Evolutionary conservation across 2,888 invertebrate species (phyloP).

Genomic region (Epistrophe eligans): DNA sequence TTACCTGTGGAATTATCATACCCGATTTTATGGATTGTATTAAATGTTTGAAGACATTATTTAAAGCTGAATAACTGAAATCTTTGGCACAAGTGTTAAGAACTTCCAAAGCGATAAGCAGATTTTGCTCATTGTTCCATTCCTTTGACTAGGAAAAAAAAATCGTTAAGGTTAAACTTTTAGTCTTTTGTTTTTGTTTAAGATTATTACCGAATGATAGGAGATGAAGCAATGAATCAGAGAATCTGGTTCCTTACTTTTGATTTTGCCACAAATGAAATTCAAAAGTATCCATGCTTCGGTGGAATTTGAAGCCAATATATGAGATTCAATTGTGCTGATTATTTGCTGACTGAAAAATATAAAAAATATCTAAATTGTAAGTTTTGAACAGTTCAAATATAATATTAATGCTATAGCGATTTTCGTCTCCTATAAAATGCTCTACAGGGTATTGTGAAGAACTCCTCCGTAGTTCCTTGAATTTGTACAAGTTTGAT

Average conservation of each 20-base stretch:
- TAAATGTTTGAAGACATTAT: constrained; percentile 81
- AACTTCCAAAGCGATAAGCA: constrained; percentile 82
- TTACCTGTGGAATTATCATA: constrained; percentile 80
- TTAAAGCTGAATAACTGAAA: constrained; percentile 82
- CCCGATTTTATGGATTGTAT: constrained; percentile 79
- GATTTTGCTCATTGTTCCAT: constrained; percentile 82
- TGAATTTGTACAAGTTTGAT: no score
- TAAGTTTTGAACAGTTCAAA: no score
- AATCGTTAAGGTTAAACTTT: background rate
- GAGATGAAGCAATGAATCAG: constrained; percentile 80
- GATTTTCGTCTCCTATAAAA: no score
- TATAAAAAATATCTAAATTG: background rate
- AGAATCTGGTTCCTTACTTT: constrained; percentile 80
- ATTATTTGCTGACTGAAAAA: constrained; percentile 78
- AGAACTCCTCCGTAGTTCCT: no score
- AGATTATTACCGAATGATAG: constrained; percentile 78
- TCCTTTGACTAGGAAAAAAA: constrained; percentile 59
- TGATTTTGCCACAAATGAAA: constrained; percentile 81
- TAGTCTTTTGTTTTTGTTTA: background rate
- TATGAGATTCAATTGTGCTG: constrained; percentile 81
- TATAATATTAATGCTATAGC: no score
- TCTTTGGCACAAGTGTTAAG: constrained; percentile 80
- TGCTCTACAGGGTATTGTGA: no score
- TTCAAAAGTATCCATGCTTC: constrained; percentile 83
- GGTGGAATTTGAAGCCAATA: constrained; percentile 81